These are phyloP conservation scores for Melanostoma mellinum DNA, from an alignment of 2,888 invertebrate species.

Conservation along the genomic window DNA sequence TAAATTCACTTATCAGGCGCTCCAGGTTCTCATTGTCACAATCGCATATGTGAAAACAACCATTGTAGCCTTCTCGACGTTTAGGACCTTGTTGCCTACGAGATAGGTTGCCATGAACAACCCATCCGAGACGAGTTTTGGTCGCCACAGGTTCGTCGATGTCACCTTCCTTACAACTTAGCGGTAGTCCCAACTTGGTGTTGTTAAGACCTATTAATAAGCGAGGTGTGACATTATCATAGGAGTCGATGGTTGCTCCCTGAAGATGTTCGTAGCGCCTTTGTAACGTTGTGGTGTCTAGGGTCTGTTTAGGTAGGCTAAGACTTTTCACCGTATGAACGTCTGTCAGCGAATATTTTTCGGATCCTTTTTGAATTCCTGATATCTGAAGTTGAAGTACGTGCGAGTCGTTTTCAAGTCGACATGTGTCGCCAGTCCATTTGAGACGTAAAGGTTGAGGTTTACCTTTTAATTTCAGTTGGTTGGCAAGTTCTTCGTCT, in stretches of 20 bases:
- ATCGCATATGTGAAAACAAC: not conserved
- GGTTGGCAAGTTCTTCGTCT: conserved; percentile 17
- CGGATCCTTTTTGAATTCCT: not conserved
- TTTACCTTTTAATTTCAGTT: not conserved
- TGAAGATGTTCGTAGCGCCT: not conserved
- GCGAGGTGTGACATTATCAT: not conserved
- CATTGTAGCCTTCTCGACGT: too few relatives aligned
- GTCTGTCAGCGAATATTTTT: not conserved
- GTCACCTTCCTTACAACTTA: not conserved
- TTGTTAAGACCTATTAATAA: conserved; percentile 8
- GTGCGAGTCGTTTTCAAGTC: not conserved
- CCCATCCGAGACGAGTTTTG: conserved; percentile 1
- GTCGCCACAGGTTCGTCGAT: not conserved
- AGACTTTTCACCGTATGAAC: conserved; percentile 7
- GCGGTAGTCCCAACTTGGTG: not conserved
- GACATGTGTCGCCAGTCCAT: conserved; percentile 7
- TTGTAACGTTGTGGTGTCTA: not conserved
- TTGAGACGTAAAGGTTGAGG: conserved; percentile 22
- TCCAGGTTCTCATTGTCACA: not conserved
- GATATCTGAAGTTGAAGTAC: not conserved
- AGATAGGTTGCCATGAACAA: not conserved
- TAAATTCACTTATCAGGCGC: not conserved
- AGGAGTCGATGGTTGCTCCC: not conserved
- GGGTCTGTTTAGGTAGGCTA: not conserved
- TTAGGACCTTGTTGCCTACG: not conserved